Evolutionary conservation across 2,113 vertebrate species (phyloP), one percentile per base, ranked within the genome.

Genomic region (Seriola rivoliana): DNA sequence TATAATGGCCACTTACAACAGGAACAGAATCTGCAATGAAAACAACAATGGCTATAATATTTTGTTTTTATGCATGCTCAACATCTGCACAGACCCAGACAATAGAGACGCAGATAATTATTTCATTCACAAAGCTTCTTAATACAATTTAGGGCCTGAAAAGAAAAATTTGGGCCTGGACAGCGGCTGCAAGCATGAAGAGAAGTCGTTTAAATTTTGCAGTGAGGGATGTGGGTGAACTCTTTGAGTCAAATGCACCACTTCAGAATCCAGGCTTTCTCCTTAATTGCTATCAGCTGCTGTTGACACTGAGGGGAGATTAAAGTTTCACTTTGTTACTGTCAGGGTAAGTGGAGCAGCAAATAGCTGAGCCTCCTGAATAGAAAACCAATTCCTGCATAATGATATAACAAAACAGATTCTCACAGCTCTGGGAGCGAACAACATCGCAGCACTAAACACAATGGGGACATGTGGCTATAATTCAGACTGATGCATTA

Each of bases 301-400:
- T 92, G 92, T 91, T 91, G 92, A 94, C 92, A 88, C 90, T 88
- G 86, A 90, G 89, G 92, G 86, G 88, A 93, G 91, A 92, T 93
- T 91, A 89, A 93, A 94, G 91, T 94, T 94, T 94, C 91, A 93
- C 93, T 94, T 94, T 95, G 93, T 95, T 94, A 85, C 92, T 91
- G 92, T 95, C 93, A 87, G 91, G 90, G 92, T 91, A 92, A 95
- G 92, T 91, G 90, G 91, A 94, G 93, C 94, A 93, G 92, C 89
- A 94, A 94, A 95, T 94, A 92, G 93, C 89, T 87, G 87, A 93
- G 87, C 85, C 82, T 87, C 84, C 88, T 89, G 88, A 94, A 93
- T 92, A 89, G 92, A 91, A 93, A 92, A 91, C 80, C 89, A 92
- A 91, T 91, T 86, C 79, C 88, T 89, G 90, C 84, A 91, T 94